Evolutionary conservation across 1,140 invertebrate species (phyloP), one percentile per base, ranked within the genome.

Genomic region (Polyergus mexicanus): DNA sequence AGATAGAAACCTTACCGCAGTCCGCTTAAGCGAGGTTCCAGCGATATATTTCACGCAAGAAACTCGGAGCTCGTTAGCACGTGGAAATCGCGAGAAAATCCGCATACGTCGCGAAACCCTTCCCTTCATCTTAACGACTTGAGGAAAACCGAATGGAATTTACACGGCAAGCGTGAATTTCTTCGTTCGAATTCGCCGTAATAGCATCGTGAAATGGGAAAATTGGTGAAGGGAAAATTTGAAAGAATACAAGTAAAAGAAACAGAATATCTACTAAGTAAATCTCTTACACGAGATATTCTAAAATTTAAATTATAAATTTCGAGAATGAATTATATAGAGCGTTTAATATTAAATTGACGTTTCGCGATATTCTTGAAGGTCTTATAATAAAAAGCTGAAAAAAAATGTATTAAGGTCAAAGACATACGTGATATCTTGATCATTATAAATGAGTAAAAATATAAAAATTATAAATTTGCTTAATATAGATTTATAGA

Each of bases 1-100:
- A 88, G 84, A 87, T 88, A 88, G 84, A 87, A 87, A 91, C 80
- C 87, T 88, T 87, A 77, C 86, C 84, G 77, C 89, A 86, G 77
- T 74, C 28, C 81, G 78, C 65, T 89, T 84, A 86, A 89, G 86
- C 86, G 41, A 41, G 68, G 44, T 62, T 58, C 60, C 32, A 56
- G 54, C 60, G 56, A 83, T 83, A 83, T 83, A 83, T 83, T 81
- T 72, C 66, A 44, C 38, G 66, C 68, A 71, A 83, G 80, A 75
- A 89, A 84, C 84, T 76, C 65, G 25, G 54, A 88, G 63, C 87
- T 91, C 88, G 86, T 91, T 91, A 90, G 66, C 88, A 76, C 78
- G 74, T 69, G 74, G 58, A 87, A 87, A 89, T 89, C 77, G 87
- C 38, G 44, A 7, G 44, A 60, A 88, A 78, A 88, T 88, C 81